Percentiles rank a stretch among this genome's conserved stretches.
phyloP scores from a whole-genome alignment of 2,113 vertebrate genomes.

The Drymodes brunneopygia region DNA sequence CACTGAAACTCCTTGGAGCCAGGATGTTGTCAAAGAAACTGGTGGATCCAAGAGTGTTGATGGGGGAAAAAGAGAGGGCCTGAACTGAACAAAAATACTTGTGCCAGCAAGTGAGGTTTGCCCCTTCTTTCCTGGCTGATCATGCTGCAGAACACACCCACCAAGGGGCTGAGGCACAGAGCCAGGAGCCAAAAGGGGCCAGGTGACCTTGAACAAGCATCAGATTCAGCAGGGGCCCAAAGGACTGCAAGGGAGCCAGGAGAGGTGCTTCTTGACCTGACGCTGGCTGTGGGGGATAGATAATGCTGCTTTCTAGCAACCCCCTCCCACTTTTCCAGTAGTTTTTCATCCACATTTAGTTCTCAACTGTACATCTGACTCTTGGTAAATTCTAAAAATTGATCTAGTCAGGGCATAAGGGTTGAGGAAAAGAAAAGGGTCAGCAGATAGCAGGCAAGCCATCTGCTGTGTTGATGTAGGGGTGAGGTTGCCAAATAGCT shows the following conservation, averaged over 20 bases:
- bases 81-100: neutral
- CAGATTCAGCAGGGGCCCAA: neutral
- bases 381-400: neutral
- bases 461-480: neutral
- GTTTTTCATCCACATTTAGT: neutral
- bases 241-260: neutral
- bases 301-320: neutral
- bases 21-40: neutral
- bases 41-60: neutral
- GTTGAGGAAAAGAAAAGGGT: neutral
- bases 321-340: neutral
- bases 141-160: neutral
- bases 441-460: neutral
- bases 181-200: neutral
- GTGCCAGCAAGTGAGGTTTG: neutral
- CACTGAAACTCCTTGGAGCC: neutral
- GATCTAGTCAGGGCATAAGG: neutral
- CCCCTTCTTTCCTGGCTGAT: neutral
- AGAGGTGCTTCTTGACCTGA: neutral
- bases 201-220: neutral
- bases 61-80: neutral
- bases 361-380: neutral
- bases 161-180: neutral
- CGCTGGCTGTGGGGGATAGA: neutral
- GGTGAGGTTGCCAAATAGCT: constrained; percentile 29